Percentiles rank a stretch among this genome's conserved stretches.
Conservation (phyloP, 2,113 vertebrate species). For the Cacatua alba region DNA sequence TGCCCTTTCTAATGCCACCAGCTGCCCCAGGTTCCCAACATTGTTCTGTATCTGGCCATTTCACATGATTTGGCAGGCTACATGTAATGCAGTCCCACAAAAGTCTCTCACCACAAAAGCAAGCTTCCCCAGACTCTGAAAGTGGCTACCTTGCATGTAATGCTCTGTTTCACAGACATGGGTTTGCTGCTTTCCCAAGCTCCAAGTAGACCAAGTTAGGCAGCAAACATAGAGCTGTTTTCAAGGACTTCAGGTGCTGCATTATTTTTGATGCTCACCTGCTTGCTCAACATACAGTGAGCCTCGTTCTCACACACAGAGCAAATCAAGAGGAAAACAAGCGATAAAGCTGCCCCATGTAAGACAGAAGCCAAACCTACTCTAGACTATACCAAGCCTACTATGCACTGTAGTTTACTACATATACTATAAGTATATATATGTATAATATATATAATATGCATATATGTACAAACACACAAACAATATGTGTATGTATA, state of each 20-base stretch:
- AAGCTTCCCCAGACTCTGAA: not conserved
- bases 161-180: not conserved
- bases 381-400: not conserved
- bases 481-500: not conserved
- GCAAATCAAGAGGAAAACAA: not conserved
- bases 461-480: not conserved
- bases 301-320: not conserved
- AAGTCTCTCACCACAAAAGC: not conserved
- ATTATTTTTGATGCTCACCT: not conserved
- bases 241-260: not conserved
- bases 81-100: not conserved
- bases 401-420: not conserved
- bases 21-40: not conserved
- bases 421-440: not conserved
- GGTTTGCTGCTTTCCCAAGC: not conserved
- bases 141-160: not conserved
- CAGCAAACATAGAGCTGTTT: not conserved
- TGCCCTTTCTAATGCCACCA: not conserved
- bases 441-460: not conserved
- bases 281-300: not conserved
- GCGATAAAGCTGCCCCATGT: not conserved
- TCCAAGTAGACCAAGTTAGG: fast-evolving
- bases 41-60: not conserved
- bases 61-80: not conserved
- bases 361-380: not conserved